Evolutionary conservation across 2,797 vertebrate species (phyloP), one percentile per base, ranked within the genome.

Genomic region (Xerus rutilus): DNA sequence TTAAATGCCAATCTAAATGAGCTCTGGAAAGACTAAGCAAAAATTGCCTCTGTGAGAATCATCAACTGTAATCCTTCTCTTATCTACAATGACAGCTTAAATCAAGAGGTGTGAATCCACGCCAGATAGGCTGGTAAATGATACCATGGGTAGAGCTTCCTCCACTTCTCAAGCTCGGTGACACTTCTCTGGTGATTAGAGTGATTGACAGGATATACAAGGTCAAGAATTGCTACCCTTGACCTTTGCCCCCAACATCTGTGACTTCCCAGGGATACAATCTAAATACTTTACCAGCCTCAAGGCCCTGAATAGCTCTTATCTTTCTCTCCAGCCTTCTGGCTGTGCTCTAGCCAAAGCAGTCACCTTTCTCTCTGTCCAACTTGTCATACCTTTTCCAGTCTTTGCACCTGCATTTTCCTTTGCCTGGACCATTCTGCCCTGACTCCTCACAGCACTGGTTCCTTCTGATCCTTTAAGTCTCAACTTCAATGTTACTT

Each of bases 21-120:
- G 70, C 28, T 43, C 52, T 91, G 92, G 92, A 93, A 93, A 93
- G 65, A 94, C 89, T 49, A 52, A 73, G 62, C 74, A 52, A 95
- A 92, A 93, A 87, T 64, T 23, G 82, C 47, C 23, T 65, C 92
- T 88, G 72, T 35, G 70, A 85, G 69, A 91, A 77, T 0, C 59
- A 87, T 91, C 87, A 76, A 25, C 25, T 64, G 32, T 79, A 85
- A 62, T 52, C 79, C 49, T 65, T 76, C 76, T 83, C 45, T 70
- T 84, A 39, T 69, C 87, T 62, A 7, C 49, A 52, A 70, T 30
- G 91, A 72, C 93, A 45, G 94, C 45, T 70, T 65, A 65, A 43
- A 86, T 35, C 0, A 3, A 21, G 57, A 30, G 52, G 78, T 30
- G 9, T 47, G 74, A 35, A 35, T 52, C 35, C 52, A n/a, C 2